phyloP scores from a whole-genome alignment of 2,797 vertebrate genomes.

The Neopelma chrysocephalum region DNA sequence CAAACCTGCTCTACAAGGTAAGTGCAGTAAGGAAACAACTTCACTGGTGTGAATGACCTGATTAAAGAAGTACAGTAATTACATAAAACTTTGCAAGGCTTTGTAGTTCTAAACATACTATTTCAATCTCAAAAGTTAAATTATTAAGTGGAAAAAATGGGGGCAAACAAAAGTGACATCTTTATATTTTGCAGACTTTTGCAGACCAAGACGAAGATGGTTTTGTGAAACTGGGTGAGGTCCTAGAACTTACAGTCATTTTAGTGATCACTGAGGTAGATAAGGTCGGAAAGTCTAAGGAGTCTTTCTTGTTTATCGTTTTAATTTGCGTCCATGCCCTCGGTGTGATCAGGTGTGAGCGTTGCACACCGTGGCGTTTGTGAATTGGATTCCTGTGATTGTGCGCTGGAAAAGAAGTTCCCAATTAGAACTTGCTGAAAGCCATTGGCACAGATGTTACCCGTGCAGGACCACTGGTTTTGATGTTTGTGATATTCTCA shows the following conservation, averaged over 20 bases:
- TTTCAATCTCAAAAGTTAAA: not conserved
- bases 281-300: not conserved
- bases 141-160: not conserved
- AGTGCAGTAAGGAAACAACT: not conserved
- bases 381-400: not conserved
- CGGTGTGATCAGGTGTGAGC: rapidly evolving
- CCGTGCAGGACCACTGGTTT: not conserved
- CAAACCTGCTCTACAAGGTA: constrained; percentile 14
- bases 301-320: not conserved
- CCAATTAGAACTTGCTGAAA: not conserved
- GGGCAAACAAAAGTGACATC: not conserved
- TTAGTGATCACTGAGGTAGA: not conserved
- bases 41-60: constrained; percentile 31
- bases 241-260: not conserved
- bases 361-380: rapidly evolving
- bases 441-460: not conserved
- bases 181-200: not conserved
- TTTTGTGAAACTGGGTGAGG: not conserved
- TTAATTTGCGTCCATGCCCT: not conserved
- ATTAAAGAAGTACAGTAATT: constrained; percentile 25
- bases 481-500: not conserved
- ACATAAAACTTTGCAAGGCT: not conserved
- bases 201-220: not conserved
- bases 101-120: not conserved
- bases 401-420: rapidly evolving